A percentile compares a stretch with the other conserved stretches of the same genome.
phyloP scores from a whole-genome alignment of 1,140 invertebrate genomes.

The Drosophila funebris region DNA sequence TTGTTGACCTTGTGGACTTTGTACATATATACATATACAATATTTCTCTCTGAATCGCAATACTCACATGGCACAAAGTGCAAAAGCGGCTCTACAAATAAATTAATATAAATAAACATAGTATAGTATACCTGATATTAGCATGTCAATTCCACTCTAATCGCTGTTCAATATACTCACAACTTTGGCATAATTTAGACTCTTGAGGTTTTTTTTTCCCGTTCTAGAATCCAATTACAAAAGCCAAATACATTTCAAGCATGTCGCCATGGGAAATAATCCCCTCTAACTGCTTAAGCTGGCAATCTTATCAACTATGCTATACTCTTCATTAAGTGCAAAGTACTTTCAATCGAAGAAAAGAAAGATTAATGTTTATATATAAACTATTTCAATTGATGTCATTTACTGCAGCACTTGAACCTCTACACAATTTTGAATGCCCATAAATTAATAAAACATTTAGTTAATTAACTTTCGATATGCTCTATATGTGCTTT shows the following conservation, averaged over 20 bases:
- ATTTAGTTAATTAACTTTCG: constrained; percentile 9
- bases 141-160: neutral
- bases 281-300: constrained; percentile 18
- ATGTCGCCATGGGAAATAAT: constrained; percentile 25
- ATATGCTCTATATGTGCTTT: constrained; percentile 17
- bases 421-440: neutral
- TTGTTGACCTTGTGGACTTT: constrained; percentile 47
- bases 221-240: constrained; percentile 45
- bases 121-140: neutral
- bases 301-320: constrained; percentile 63
- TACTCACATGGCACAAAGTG: constrained; percentile 22
- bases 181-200: neutral
- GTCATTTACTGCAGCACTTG: constrained; percentile 22
- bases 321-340: constrained; percentile 41
- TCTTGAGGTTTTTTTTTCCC: neutral
- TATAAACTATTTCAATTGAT: neutral
- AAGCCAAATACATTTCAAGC: constrained; percentile 33
- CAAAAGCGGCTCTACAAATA: constrained; percentile 17
- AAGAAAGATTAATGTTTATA: constrained; percentile 7
- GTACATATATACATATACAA: too few relatives aligned
- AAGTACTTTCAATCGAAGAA: constrained; percentile 55
- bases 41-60: neutral
- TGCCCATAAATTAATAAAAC: constrained; percentile 18
- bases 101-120: neutral
- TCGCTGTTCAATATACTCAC: neutral